Percentiles rank a stretch among this genome's conserved stretches.
These are phyloP conservation scores for Riptortus pedestris DNA, from an alignment of 1,140 invertebrate genomes.

Conservation along the genomic window DNA sequence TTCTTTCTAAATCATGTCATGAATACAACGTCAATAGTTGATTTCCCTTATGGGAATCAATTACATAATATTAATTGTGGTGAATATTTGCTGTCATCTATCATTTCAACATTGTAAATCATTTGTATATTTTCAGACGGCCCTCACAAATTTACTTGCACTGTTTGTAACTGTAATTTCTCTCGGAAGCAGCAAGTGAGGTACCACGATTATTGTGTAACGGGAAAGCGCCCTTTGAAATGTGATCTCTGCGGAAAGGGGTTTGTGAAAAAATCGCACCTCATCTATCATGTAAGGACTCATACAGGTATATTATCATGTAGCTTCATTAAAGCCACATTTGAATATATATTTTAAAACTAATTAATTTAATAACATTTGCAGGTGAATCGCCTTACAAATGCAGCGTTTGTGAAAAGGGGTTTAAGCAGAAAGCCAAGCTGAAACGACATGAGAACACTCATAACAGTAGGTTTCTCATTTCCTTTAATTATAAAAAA, in stretches of 20 bases:
- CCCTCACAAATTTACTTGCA: constrained; percentile 11
- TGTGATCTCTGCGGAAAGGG: constrained; percentile 24
- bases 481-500: too few relatives aligned
- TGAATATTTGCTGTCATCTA: too few relatives aligned
- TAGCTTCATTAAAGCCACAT: background rate
- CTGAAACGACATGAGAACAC: constrained; percentile 19
- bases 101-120: too few relatives aligned
- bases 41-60: too few relatives aligned
- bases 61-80: too few relatives aligned
- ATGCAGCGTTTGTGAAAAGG: constrained; percentile 12
- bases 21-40: too few relatives aligned
- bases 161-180: constrained; percentile 19
- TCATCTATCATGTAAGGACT: constrained; percentile 21
- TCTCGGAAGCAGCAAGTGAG: constrained; percentile 17
- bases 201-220: constrained; percentile 26
- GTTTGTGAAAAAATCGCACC: constrained; percentile 22
- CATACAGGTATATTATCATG: constrained; percentile 21
- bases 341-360: background rate
- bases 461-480: constrained; percentile 36
- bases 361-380: constrained; percentile 4
- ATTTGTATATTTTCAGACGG: constrained; percentile 19
- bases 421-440: constrained; percentile 16
- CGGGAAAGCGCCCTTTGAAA: constrained; percentile 19
- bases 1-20: background rate
- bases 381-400: constrained; percentile 15